Percentiles rank a stretch among this genome's conserved stretches.
These are phyloP conservation scores for Didymodactylos carnosus DNA, from an alignment of 2,888 invertebrate species.

Conservation along the genomic window DNA sequence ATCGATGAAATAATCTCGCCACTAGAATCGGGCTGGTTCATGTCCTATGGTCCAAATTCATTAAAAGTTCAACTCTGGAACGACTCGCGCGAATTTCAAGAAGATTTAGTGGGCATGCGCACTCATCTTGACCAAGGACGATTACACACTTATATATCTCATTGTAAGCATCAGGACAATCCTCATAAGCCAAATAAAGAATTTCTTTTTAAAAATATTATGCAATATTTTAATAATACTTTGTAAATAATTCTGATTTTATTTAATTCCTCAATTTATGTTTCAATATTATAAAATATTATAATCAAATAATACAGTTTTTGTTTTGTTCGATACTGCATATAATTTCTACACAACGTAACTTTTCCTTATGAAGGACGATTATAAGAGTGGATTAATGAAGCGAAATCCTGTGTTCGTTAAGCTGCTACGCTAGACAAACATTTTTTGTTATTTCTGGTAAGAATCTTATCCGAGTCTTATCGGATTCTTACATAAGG, in stretches of 20 bases:
- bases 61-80: neutral
- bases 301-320: too few relatives aligned
- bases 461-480: too few relatives aligned
- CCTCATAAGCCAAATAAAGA: neutral
- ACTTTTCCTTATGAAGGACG: too few relatives aligned
- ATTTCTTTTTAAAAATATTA: neutral
- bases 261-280: too few relatives aligned
- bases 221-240: neutral
- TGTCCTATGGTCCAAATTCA: neutral
- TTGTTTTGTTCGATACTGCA: too few relatives aligned
- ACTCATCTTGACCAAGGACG: neutral
- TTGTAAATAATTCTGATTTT: neutral
- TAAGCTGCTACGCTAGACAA: too few relatives aligned
- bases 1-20: neutral
- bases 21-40: neutral
- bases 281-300: too few relatives aligned
- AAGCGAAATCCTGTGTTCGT: too few relatives aligned
- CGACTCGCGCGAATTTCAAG: neutral
- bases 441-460: too few relatives aligned
- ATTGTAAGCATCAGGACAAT: neutral
- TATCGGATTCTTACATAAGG: too few relatives aligned
- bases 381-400: too few relatives aligned
- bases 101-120: neutral
- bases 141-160: neutral
- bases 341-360: too few relatives aligned